Evolutionary conservation across 2,113 vertebrate species (phyloP).

Genomic region (Pluvianellus socialis): DNA sequence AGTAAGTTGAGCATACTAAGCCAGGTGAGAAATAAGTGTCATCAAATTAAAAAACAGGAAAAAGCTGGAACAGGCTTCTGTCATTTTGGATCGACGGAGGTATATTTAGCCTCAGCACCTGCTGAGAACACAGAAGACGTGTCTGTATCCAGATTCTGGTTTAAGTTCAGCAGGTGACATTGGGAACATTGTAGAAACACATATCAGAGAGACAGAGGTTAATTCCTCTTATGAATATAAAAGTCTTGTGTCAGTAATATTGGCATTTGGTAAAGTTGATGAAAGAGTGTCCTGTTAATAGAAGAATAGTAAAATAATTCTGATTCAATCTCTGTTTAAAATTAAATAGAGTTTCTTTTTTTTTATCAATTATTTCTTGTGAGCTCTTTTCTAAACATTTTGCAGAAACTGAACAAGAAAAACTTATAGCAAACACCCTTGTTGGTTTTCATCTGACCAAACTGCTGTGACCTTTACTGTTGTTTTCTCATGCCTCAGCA

Average conservation of each 20-base stretch:
- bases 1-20: not conserved
- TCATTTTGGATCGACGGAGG: not conserved
- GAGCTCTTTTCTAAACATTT: not conserved
- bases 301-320: not conserved
- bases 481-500: not conserved
- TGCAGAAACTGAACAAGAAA: not conserved
- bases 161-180: not conserved
- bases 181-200: not conserved
- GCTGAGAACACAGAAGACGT: not conserved
- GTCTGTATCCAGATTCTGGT: not conserved
- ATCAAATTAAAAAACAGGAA: not conserved
- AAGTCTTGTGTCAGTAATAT: fast-evolving
- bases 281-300: not conserved
- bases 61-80: not conserved
- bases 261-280: fast-evolving
- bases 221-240: not conserved
- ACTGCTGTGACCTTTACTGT: not conserved
- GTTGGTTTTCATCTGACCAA: not conserved
- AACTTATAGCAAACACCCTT: not conserved
- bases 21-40: not conserved
- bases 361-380: not conserved
- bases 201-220: not conserved
- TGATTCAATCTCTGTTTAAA: not conserved
- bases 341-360: not conserved
- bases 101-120: not conserved